Percentiles rank a stretch among this genome's conserved stretches.
These are phyloP conservation scores for Agriopis marginaria DNA, from an alignment of 2,888 invertebrate species.

Conservation along the genomic window DNA sequence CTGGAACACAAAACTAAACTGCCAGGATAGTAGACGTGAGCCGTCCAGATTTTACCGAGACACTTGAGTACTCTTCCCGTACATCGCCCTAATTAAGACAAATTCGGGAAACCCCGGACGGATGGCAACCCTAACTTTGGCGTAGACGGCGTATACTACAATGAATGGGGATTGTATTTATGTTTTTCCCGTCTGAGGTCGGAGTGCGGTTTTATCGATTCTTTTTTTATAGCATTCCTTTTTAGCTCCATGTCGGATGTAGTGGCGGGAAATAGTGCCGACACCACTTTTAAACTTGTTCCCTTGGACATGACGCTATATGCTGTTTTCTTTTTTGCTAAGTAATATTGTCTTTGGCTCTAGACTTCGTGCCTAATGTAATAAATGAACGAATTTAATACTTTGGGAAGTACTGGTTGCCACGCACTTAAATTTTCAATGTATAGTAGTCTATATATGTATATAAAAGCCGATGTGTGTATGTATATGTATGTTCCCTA, in stretches of 20 bases:
- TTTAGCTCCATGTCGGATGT: slow-evolving; percentile 51
- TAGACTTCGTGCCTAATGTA: neutral
- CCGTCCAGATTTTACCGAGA: too few relatives aligned
- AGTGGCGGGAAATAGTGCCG: slow-evolving; percentile 54
- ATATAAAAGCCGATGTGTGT: too few relatives aligned
- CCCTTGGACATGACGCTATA: slow-evolving; percentile 38
- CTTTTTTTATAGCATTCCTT: slow-evolving; percentile 57
- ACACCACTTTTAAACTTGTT: slow-evolving; percentile 41
- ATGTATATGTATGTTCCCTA: too few relatives aligned
- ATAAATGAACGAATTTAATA: neutral
- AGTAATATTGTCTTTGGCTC: neutral
- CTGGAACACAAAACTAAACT: too few relatives aligned
- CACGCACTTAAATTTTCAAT: too few relatives aligned
- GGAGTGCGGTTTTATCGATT: slow-evolving; percentile 69
- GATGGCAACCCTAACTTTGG: too few relatives aligned
- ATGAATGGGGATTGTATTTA: slow-evolving; percentile 72
- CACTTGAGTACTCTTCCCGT: too few relatives aligned
- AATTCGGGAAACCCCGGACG: too few relatives aligned
- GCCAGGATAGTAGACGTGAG: too few relatives aligned
- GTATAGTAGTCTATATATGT: too few relatives aligned
- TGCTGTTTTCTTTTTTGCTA: slow-evolving; percentile 5
- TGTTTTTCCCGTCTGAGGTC: slow-evolving; percentile 63
- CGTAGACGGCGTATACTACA: slow-evolving; percentile 56
- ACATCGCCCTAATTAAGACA: too few relatives aligned
- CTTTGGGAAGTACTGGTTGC: neutral